phyloP scores from a whole-genome alignment of 2,888 invertebrate species.

The Zele albiditarsus region DNA sequence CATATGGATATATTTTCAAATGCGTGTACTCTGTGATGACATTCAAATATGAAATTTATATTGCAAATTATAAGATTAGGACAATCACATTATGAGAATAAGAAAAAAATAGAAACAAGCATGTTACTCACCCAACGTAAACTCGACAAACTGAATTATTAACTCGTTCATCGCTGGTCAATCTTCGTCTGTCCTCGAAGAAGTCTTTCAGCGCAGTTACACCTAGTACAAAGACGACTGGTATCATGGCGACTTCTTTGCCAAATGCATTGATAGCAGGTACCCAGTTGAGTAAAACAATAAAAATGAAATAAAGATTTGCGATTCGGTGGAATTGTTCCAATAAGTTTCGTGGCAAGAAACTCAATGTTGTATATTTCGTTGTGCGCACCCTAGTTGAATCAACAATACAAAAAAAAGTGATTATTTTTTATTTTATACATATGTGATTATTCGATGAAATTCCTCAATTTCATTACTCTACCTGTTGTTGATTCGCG shows the following conservation, averaged over 20 bases:
- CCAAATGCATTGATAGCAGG: constrained; percentile 95
- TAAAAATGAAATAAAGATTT: constrained; percentile 97
- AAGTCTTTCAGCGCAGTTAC: constrained; percentile 96
- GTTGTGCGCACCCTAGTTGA: constrained; percentile 86
- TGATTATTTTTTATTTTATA: not conserved
- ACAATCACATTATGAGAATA: not conserved
- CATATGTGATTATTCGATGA: not conserved
- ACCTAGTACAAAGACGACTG: constrained; percentile 93
- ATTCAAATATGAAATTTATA: not conserved
- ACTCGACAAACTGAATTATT: constrained; percentile 95
- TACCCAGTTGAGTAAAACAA: constrained; percentile 96
- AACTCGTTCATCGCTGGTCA: constrained; percentile 93
- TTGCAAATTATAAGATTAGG: not conserved
- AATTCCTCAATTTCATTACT: not conserved
- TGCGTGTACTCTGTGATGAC: not conserved
- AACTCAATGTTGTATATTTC: constrained; percentile 94
- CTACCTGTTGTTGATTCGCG: constrained; percentile 82
- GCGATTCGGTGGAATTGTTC: constrained; percentile 99
- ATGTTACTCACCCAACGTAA: constrained; percentile 85
- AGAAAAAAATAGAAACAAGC: not conserved
- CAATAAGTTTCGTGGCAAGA: constrained; percentile 95
- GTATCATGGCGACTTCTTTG: constrained; percentile 95
- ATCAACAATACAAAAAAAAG: constrained; percentile 5
- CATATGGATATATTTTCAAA: not conserved
- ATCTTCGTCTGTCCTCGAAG: constrained; percentile 93